Percentiles rank a stretch among this genome's conserved stretches.
These are phyloP conservation scores for Antheraea yamamai DNA, from an alignment of 2,888 invertebrate genomes.

Conservation along the genomic window DNA sequence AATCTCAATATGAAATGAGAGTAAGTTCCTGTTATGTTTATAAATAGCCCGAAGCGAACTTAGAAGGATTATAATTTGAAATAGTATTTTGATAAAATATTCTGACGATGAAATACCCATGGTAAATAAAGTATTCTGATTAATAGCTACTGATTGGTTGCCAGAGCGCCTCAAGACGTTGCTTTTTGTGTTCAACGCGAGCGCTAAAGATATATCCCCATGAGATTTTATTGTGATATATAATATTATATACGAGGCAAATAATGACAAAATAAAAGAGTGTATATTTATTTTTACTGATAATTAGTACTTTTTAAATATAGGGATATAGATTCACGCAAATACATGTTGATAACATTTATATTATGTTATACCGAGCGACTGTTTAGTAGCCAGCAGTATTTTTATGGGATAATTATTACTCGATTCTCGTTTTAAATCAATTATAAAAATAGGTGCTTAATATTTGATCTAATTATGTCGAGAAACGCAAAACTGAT, in stretches of 20 bases:
- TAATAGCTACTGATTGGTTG: conserved; percentile 65
- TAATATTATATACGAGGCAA: neutral
- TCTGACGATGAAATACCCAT: conserved; percentile 47
- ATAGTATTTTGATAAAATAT: conserved; percentile 30
- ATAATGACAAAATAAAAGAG: neutral
- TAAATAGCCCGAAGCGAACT: conserved; percentile 16
- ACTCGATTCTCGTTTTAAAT: no score
- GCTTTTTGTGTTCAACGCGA: conserved; percentile 43
- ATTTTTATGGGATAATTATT: no score
- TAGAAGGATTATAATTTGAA: conserved; percentile 17
- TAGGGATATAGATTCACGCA: neutral
- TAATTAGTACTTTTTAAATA: neutral
- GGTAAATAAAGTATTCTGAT: conserved; percentile 59
- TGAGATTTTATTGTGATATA: conserved; percentile 15
- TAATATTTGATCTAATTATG: no score
- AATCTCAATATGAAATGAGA: neutral
- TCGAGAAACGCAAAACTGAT: no score
- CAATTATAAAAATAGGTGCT: no score
- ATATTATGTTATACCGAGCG: neutral
- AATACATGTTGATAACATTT: neutral
- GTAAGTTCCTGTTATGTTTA: conserved; percentile 14
- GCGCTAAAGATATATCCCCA: conserved; percentile 31
- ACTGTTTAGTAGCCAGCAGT: no score
- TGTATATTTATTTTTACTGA: neutral
- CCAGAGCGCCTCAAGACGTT: conserved; percentile 34